Conservation (phyloP, 1,140 invertebrate genomes). For the Magallana angulata region DNA sequence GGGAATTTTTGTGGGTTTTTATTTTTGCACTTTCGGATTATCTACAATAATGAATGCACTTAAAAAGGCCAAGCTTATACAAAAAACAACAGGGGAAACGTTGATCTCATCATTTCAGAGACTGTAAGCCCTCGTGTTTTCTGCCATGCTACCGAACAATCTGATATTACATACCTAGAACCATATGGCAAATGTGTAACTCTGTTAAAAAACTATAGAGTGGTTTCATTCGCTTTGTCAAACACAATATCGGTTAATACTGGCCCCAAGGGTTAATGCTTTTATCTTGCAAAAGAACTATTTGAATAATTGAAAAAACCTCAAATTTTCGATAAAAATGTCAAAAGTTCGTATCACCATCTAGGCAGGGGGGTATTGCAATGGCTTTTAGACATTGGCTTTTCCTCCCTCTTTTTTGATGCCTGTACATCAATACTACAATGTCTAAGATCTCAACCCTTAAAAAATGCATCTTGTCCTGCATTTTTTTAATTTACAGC, state of each 20-base stretch:
- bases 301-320: slow-evolving; percentile 1
- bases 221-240: background rate
- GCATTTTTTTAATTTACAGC: too few relatives aligned
- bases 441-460: slow-evolving; percentile 2
- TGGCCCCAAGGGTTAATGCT: background rate
- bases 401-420: background rate
- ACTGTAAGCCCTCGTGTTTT: background rate
- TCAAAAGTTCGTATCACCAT: background rate
- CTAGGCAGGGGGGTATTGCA: background rate
- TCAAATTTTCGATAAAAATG: background rate
- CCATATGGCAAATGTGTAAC: slow-evolving; percentile 15
- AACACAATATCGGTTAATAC: slow-evolving; percentile 13
- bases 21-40: background rate
- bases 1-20: background rate
- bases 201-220: background rate
- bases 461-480: background rate
- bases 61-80: background rate
- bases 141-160: background rate
- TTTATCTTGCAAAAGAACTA: background rate
- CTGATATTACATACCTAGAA: slow-evolving; percentile 30
- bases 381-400: slow-evolving; percentile 10
- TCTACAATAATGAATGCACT: background rate
- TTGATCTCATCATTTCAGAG: background rate
- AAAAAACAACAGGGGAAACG: background rate
- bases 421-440: background rate